Conservation (phyloP, 2,113 vertebrate species). For the Oreochromis tanganicae region DNA sequence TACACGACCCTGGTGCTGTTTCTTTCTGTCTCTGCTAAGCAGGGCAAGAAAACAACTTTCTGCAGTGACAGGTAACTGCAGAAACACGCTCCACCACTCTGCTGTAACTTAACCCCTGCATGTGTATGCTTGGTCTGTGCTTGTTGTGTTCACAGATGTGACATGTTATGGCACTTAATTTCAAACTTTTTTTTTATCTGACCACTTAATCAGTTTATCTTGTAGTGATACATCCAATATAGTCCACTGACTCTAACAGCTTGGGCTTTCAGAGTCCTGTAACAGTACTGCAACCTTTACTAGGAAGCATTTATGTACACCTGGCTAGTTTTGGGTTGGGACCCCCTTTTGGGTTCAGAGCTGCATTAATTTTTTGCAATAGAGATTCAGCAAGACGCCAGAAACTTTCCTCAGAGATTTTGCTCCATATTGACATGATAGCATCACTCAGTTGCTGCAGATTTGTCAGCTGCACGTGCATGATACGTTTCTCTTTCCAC, state of each 20-base stretch:
- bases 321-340: not conserved
- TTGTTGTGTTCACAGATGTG: not conserved
- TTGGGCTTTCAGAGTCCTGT: not conserved
- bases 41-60: not conserved
- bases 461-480: not conserved
- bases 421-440: not conserved
- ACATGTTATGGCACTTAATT: not conserved
- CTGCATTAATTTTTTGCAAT: not conserved
- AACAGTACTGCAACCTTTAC: not conserved
- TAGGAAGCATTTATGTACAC: not conserved
- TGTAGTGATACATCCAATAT: not conserved
- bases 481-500: accelerated
- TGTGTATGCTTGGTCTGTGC: not conserved
- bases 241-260: not conserved
- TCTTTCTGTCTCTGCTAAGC: not conserved
- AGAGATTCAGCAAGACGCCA: accelerated
- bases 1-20: not conserved
- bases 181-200: not conserved
- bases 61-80: not conserved
- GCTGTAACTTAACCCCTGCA: not conserved
- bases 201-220: not conserved
- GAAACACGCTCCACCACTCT: not conserved
- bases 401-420: not conserved
- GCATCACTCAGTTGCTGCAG: not conserved
- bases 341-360: not conserved